Evolutionary conservation across 2,888 invertebrate genomes (phyloP), one percentile per base, ranked within the genome.

Genomic region (Psylliodes chrysocephalus): DNA sequence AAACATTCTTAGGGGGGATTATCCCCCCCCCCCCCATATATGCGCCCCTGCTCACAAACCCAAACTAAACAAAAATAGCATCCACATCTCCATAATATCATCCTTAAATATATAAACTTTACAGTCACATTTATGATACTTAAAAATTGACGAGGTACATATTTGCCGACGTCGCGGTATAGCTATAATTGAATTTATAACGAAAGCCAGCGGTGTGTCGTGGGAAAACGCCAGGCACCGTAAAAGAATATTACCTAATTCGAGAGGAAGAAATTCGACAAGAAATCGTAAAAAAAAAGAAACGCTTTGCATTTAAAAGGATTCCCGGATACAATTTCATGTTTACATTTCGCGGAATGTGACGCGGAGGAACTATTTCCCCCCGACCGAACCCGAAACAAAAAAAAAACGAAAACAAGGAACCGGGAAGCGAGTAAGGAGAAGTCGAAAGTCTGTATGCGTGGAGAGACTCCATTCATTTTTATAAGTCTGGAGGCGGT

Each of bases 381-480:
- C 15, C 12, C 46, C 46, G 30, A 46, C n/a, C n/a, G n/a, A n/a
- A n/a, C n/a, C n/a, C n/a, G n/a, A n/a, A n/a, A n/a, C n/a, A n/a
- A n/a, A n/a, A n/a, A n/a, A n/a, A n/a, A n/a, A n/a, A n/a, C n/a
- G n/a, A 17, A 49, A 40, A 40, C 7, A 40, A 25, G 7, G 49
- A 49, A 30, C n/a, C n/a, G 28, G 57, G 47, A n/a, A 57, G 22
- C 22, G 6, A 22, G 22, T 6, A 22, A 22, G 22, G 3, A n/a
- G n/a, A 30, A 46, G 49, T 47, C 22, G 25, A 18, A n/a, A 67
- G 55, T 30, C 53, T 59, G 54, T 62, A 52, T 56, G 54, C 46
- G 59, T 51, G 52, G 52, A 47, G n/a, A n/a, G 52, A 63, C 59
- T 59, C 55, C 68, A 64, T 68, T 68, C 64, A 66, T 64, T 68